Evolutionary conservation across 2,888 invertebrate species (phyloP).

Genomic region (Campaea margaritaria): DNA sequence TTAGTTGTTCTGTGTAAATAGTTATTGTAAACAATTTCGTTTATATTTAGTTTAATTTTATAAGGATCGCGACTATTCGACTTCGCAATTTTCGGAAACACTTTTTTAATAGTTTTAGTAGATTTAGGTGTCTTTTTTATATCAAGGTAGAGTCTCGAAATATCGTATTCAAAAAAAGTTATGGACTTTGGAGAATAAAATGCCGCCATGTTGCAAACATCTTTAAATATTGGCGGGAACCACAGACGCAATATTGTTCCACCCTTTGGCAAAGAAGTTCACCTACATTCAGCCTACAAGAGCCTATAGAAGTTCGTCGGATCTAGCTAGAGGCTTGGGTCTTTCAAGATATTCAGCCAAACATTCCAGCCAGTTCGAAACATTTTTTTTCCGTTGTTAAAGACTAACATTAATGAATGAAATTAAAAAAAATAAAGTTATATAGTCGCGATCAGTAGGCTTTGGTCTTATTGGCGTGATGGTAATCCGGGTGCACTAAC

Average conservation of each 20-base stretch:
- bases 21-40: slow-evolving; percentile 24
- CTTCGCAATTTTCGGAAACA: neutral
- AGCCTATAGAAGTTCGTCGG: too few species aligned
- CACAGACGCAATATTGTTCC: neutral
- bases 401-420: neutral
- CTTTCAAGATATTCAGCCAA: too few species aligned
- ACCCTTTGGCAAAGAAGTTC: neutral
- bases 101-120: too few species aligned
- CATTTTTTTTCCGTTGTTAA: too few species aligned
- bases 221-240: neutral
- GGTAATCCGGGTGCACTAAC: slow-evolving; percentile 83
- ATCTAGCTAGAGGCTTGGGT: too few species aligned
- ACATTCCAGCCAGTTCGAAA: too few species aligned
- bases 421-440: slow-evolving; percentile 15
- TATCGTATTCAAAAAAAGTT: too few species aligned
- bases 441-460: slow-evolving; percentile 33
- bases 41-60: slow-evolving; percentile 13
- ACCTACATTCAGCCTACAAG: neutral
- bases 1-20: slow-evolving; percentile 32
- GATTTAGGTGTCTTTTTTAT: too few species aligned
- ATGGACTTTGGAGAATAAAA: too few species aligned
- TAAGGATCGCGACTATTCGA: slow-evolving; percentile 33
- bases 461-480: slow-evolving; percentile 45
- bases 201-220: neutral
- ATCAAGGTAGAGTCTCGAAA: too few species aligned